Evolutionary conservation across 2,113 vertebrate genomes (phyloP).

Genomic region (Poeciliopsis occidentalis): DNA sequence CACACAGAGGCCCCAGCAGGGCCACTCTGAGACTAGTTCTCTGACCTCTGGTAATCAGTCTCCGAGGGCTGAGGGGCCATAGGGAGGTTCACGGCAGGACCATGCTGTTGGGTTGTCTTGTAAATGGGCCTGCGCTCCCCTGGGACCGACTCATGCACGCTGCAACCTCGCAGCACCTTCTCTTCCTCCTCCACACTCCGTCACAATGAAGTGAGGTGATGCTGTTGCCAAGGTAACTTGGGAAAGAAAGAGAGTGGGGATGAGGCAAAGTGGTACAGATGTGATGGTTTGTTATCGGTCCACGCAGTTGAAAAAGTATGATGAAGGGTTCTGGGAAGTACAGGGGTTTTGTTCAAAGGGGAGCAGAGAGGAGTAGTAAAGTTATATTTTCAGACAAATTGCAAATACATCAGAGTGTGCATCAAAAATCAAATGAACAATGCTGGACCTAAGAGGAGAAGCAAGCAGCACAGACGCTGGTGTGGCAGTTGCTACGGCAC

Average conservation of each 20-base stretch:
- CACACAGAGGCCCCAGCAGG: slow-evolving; percentile 9
- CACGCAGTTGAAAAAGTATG: slow-evolving; percentile 13
- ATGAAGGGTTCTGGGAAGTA: slow-evolving; percentile 3
- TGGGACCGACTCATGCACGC: slow-evolving; percentile 28
- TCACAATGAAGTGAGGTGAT: slow-evolving; percentile 48
- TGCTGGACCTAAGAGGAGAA: too few species aligned
- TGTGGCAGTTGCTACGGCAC: too few species aligned
- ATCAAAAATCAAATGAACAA: too few species aligned
- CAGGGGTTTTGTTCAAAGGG: not conserved
- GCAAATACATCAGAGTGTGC: slow-evolving; percentile 13
- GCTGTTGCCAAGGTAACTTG: slow-evolving; percentile 60
- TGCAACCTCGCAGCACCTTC: slow-evolving; percentile 17
- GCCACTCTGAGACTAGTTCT: slow-evolving; percentile 36
- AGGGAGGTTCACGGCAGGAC: not conserved
- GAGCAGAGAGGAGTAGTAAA: not conserved
- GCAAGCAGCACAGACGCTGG: too few species aligned
- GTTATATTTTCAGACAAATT: slow-evolving; percentile 26
- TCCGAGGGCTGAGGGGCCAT: not conserved
- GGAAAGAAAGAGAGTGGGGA: slow-evolving; percentile 6
- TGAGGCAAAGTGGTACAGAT: slow-evolving; percentile 19
- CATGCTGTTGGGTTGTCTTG: slow-evolving; percentile 38
- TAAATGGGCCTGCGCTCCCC: slow-evolving; percentile 43
- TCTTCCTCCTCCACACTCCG: slow-evolving; percentile 22
- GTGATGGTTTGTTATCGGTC: slow-evolving; percentile 38
- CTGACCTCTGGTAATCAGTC: slow-evolving; percentile 61